These are phyloP conservation scores for Arion vulgaris DNA, from an alignment of 1,140 invertebrate species.

Conservation along the genomic window DNA sequence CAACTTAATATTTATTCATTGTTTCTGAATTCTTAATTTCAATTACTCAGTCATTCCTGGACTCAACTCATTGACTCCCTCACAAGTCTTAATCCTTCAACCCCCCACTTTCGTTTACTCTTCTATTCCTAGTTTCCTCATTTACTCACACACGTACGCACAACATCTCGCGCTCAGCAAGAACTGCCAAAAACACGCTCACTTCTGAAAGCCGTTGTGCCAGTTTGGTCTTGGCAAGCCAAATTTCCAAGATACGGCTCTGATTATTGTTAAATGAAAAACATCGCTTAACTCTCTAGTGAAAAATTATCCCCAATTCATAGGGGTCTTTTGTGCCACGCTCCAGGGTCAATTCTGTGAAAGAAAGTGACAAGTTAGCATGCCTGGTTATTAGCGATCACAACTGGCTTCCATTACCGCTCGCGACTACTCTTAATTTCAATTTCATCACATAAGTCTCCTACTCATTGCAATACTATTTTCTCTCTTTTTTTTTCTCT, in stretches of 20 bases:
- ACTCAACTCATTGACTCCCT: too few relatives aligned
- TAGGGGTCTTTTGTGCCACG: not conserved
- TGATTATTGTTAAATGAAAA: slow-evolving; percentile 6
- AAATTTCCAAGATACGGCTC: slow-evolving; percentile 2
- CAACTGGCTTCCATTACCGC: not conserved
- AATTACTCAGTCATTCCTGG: too few relatives aligned
- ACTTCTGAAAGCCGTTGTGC: not conserved
- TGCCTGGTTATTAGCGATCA: not conserved
- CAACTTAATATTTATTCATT: too few relatives aligned
- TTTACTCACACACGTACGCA: not conserved
- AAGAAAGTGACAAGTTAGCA: not conserved
- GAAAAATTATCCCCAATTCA: slow-evolving; percentile 9
- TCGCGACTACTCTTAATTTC: not conserved
- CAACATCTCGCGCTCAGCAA: not conserved
- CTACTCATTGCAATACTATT: not conserved
- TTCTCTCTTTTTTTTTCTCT: too few relatives aligned
- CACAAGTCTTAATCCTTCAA: too few relatives aligned
- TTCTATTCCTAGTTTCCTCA: not conserved
- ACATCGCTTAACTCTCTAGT: not conserved
- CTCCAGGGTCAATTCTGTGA: not conserved
- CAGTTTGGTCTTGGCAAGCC: slow-evolving; percentile 4
- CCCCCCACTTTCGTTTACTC: too few relatives aligned
- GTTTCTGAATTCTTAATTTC: too few relatives aligned
- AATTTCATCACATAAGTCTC: not conserved
- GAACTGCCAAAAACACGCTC: not conserved